These are phyloP conservation scores for Mythimna vitellina DNA, from an alignment of 2,888 invertebrate genomes.

Conservation along the genomic window DNA sequence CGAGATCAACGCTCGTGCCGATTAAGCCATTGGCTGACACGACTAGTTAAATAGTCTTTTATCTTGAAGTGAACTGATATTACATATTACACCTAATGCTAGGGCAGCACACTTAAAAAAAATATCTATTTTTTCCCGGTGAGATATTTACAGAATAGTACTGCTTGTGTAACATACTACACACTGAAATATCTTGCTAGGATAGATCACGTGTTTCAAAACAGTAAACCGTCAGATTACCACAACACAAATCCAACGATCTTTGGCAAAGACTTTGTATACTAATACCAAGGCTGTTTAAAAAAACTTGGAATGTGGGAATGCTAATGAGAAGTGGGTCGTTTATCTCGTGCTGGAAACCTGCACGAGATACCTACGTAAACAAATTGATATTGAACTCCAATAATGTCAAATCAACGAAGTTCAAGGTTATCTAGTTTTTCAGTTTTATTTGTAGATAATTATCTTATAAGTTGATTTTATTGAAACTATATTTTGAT, in stretches of 20 bases:
- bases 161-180: background rate
- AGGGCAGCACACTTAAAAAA: background rate
- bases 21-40: background rate
- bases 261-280: slow-evolving; percentile 4
- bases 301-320: slow-evolving; percentile 7
- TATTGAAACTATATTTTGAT: background rate
- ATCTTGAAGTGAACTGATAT: background rate
- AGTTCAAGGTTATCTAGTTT: slow-evolving; percentile 47
- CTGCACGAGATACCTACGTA: slow-evolving; percentile 10
- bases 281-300: slow-evolving; percentile 16
- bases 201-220: slow-evolving; percentile 12
- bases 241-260: slow-evolving; percentile 3
- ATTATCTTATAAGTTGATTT: background rate
- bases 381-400: background rate
- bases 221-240: slow-evolving; percentile 1
- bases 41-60: background rate
- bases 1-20: too few species aligned
- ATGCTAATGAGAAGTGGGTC: background rate
- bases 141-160: background rate
- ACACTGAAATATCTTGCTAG: slow-evolving; percentile 17
- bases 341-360: slow-evolving; percentile 6
- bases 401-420: slow-evolving; percentile 6
- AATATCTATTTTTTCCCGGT: background rate
- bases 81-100: too few species aligned
- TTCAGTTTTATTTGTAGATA: background rate